These are phyloP conservation scores for Pimephales promelas DNA, from an alignment of 2,113 vertebrate species.

Conservation along the genomic window DNA sequence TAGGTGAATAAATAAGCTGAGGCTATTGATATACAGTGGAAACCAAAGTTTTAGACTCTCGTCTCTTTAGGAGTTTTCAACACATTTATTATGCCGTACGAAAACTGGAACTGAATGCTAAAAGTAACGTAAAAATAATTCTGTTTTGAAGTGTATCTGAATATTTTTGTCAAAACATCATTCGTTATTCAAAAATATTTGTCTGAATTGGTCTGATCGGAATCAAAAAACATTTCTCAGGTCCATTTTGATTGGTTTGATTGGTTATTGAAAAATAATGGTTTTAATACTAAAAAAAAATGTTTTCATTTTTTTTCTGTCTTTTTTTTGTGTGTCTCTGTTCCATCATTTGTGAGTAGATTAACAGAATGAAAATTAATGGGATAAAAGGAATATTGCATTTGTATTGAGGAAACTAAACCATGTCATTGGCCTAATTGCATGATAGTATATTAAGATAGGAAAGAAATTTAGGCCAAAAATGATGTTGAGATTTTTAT, in stretches of 20 bases:
- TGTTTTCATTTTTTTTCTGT: not conserved
- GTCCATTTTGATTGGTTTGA: slow-evolving; percentile 17
- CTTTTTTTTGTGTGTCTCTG: not conserved
- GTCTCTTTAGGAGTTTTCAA: slow-evolving; percentile 27
- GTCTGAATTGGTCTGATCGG: not conserved
- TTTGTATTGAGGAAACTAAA: slow-evolving; percentile 5
- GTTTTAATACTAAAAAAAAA: not conserved
- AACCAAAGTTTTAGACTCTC: slow-evolving; percentile 55
- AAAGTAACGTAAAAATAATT: not conserved
- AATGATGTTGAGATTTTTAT: not conserved
- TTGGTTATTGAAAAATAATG: not conserved
- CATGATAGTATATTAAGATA: not conserved
- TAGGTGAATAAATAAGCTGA: slow-evolving; percentile 56
- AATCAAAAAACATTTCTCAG: slow-evolving; percentile 36
- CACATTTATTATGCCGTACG: not conserved
- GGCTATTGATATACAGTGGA: slow-evolving; percentile 60
- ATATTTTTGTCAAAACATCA: not conserved
- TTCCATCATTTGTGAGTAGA: not conserved
- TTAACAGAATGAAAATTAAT: not conserved
- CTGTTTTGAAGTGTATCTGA: not conserved
- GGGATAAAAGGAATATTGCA: not conserved
- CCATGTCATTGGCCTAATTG: not conserved
- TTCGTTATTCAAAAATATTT: not conserved
- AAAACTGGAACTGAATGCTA: not conserved
- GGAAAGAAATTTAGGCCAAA: not conserved